Base-by-base conservation (phyloP, 2,113 vertebrate species). In the Saccopteryx leptura region DNA sequence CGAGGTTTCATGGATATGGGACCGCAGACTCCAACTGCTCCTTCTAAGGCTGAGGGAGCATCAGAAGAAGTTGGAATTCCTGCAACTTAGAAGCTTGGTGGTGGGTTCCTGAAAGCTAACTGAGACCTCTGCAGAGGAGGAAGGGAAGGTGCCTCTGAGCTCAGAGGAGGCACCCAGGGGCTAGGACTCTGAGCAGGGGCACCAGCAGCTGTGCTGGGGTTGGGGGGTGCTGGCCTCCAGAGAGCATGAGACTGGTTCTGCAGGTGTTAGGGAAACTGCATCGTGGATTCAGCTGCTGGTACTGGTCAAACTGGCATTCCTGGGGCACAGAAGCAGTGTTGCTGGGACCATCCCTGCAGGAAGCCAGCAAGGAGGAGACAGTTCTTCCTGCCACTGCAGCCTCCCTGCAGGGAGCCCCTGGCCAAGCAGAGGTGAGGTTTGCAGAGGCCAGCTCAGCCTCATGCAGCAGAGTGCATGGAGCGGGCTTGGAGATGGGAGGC, bases 211-310 rank as follows among this genome's bases (percentile, higher is more conserved):
- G 18, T 61, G 39, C 61, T 54, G 33, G 28, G 48, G 21, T 24
- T 39, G 39, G 39, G 39, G 39, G 39, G 39, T 39, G 39, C 39
- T 39, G 39, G 39, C 39, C 39, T 39, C 39, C 39, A 39, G 39
- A 39, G 39, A 39, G 39, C 39, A 39, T 31, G 48, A 78, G 10
- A 18, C 50, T 33, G 56, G 4, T 82, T 52, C 46, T 74, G 31
- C 24, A 65, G 28, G 19, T 46, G 5, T 19, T 56, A 31, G 28
- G 21, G 19, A 60, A 65, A 23, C 54, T 31, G 39, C 24, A 61
- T 0, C 0, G 0, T 46, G n/a, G 50, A 13, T 58, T 88, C 18
- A 21, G 60, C 72, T 31, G 21, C n/a, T 76, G 12, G 46, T 31
- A 0, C 5, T 23, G 33, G 50, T 50, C 71, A 58, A 7, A 4